Evolutionary conservation across 1,140 invertebrate genomes (phyloP), one percentile per base, ranked within the genome.

Genomic region (Drepana arcuata): DNA sequence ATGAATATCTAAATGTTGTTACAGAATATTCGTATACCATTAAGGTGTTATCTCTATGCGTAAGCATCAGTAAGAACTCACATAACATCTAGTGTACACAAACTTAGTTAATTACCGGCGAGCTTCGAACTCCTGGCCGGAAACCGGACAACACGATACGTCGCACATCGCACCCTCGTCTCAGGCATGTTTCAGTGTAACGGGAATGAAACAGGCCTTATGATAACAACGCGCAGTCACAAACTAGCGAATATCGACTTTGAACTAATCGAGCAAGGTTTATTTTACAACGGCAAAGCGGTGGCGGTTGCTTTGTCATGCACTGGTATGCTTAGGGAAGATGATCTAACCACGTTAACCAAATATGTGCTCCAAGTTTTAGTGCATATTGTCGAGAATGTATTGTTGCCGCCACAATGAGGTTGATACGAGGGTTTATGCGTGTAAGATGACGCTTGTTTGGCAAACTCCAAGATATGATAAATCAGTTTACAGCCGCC

Each of bases 401-500:
- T 63, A 61, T 54, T 62, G 62, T 41, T 13, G 34, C 16, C 7
- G 16, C 30, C 25, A 48, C 41, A 41, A 50, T 47, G 53, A 48
- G 52, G 67, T 57, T 21, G 68, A 70, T 74, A 70, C 53, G 57
- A 55, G 61, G 72, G 71, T 75, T 81, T 77, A 81, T 74, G 69
- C 59, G 65, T 81, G 73, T 74, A 73, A 80, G 73, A 80, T 78
- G 72, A 80, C 67, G 75, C 71, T 80, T 78, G 77, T 81, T 81
- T 74, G 53, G 37, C 59, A 74, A 78, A 71, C 63, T 52, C 48
- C 53, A 54, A 66, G 73, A 77, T 78, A 77, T 81, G 77, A 77
- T 81, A 81, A 81, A 81, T 81, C 77, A 81, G 73, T 75, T 75
- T 75, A 68, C 52, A 70, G 58, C 48, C 48, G 42, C 50, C 50